Percentiles rank a stretch among this genome's conserved stretches.
phyloP scores from a whole-genome alignment of 2,888 invertebrate genomes.

The Xylota sylvarum region DNA sequence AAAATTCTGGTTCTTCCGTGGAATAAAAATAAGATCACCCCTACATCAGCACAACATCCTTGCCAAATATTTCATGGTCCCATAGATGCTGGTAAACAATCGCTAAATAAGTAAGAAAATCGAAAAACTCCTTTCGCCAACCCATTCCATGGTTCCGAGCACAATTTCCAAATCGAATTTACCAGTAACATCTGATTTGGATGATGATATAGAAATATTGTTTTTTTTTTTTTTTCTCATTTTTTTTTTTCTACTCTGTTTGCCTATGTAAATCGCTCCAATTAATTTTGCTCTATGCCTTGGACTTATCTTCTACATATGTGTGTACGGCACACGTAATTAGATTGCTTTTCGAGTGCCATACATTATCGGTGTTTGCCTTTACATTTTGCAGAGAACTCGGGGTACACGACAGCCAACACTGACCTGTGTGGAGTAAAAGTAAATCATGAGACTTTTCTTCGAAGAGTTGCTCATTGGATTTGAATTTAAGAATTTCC shows the following conservation, averaged over 20 bases:
- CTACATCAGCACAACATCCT: constrained; percentile 32
- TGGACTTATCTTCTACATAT: constrained; percentile 40
- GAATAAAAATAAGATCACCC: constrained; percentile 61
- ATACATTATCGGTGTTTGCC: constrained; percentile 44
- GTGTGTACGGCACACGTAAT: constrained; percentile 51
- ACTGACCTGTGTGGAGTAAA: constrained; percentile 32
- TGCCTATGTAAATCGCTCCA: constrained; percentile 58
- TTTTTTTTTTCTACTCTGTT: constrained; percentile 13
- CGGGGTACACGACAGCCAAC: constrained; percentile 35
- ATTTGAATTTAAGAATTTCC: constrained; percentile 88
- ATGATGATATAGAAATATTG: constrained; percentile 38
- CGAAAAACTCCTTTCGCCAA: background rate
- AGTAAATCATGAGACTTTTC: constrained; percentile 75
- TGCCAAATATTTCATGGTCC: background rate
- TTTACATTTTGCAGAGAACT: constrained; percentile 52
- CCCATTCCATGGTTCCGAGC: background rate
- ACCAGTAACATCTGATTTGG: constrained; percentile 35
- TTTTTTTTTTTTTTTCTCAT: constrained; percentile 13
- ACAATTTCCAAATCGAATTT: constrained; percentile 26
- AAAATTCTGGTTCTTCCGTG: constrained; percentile 44
- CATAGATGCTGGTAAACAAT: constrained; percentile 37
- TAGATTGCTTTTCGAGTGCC: constrained; percentile 44
- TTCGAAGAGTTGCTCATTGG: constrained; percentile 72
- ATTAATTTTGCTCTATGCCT: constrained; percentile 50
- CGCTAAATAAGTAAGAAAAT: constrained; percentile 49